phyloP scores from a whole-genome alignment of 1,140 invertebrate genomes.

The Drosophila setifemur region DNA sequence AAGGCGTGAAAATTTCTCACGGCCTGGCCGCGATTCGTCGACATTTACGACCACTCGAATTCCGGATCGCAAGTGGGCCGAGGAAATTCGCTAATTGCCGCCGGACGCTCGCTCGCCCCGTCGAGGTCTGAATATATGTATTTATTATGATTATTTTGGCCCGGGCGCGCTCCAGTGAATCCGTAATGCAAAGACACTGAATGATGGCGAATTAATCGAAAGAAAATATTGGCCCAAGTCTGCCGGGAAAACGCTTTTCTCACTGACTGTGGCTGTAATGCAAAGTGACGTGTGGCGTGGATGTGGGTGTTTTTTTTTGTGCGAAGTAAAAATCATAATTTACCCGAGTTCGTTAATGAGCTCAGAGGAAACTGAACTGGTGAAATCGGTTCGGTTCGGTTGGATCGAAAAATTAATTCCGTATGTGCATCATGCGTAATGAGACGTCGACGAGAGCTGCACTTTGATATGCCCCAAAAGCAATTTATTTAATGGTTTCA shows the following conservation, averaged over 20 bases:
- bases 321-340: constrained; percentile 6
- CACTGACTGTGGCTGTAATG: constrained; percentile 10
- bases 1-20: constrained; percentile 61
- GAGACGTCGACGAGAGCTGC: constrained; percentile 13
- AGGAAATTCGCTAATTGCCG: constrained; percentile 55
- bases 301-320: too few relatives aligned
- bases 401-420: constrained; percentile 8
- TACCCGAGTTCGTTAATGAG: neutral
- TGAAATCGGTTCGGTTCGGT: neutral
- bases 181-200: constrained; percentile 1
- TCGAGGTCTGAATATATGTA: too few relatives aligned
- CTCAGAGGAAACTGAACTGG: neutral
- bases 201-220: constrained; percentile 43
- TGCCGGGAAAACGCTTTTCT: constrained; percentile 1
- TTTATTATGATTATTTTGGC: constrained; percentile 52
- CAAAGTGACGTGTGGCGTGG: constrained; percentile 41
- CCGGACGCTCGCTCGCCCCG: constrained; percentile 55
- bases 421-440: constrained; percentile 16
- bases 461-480: constrained; percentile 3
- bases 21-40: neutral
- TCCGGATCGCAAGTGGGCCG: constrained; percentile 14
- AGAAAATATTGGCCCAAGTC: constrained; percentile 6
- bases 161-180: constrained; percentile 20
- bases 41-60: constrained; percentile 13
- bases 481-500: constrained; percentile 35